Evolutionary conservation across 2,113 vertebrate species (phyloP), one percentile per base, ranked within the genome.

Genomic region (Leucopsar rothschildi): DNA sequence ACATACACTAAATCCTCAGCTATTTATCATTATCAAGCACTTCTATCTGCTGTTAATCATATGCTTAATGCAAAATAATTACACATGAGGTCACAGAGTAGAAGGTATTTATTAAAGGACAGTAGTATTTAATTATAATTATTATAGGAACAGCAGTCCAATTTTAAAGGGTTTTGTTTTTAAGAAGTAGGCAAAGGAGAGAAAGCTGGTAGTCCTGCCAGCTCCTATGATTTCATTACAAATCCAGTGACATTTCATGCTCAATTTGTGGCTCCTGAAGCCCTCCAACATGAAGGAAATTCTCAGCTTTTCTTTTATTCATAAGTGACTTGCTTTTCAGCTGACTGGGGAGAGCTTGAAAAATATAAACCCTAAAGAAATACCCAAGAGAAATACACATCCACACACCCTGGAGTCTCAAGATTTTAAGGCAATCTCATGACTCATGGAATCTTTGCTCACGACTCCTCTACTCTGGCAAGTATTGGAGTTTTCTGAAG

Each of bases 221-320:
- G 21, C 7, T 85, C 24, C 55, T 33, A 20, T 56, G 55, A 86
- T 86, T 94, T 93, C 68, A 55, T 80, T 68, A 77, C 50, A 82
- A 80, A 82, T 39, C 59, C 76, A 89, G 87, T 89, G 66, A 79
- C 56, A 92, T 91, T 92, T 93, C 66, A 55, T 57, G 84, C 78
- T 80, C 52, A 70, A 63, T 33, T 50, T 87, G 75, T 65, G 75
- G 37, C 33, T 92, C 45, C 77, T 91, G 63, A 71, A 91, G 40
- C 42, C 66, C 59, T 68, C 47, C 40, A 80, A 90, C 42, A 42
- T 24, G 75, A 95, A 85, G 42, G 27, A 92, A 87, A 92, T 61
- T 73, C 63, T 82, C 73, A 87, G 78, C 70, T 87, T 77, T 79
- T 92, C 66, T 95, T 91, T 93, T 86, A 93, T 89, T 95, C 71